Conservation (phyloP, 2,888 invertebrate species). For the Arctia plantaginis region DNA sequence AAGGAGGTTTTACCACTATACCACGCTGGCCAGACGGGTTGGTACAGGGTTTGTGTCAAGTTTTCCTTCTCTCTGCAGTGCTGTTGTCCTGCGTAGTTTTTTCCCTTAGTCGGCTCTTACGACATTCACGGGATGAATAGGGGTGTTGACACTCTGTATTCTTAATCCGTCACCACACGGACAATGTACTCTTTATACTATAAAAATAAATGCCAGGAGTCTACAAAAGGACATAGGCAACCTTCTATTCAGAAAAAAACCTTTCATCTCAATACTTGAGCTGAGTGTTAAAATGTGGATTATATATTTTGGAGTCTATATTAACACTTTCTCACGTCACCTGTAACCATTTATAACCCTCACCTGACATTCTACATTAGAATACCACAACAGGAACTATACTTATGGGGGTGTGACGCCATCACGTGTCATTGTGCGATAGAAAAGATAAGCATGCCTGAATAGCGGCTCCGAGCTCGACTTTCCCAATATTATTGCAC, state of each 20-base stretch:
- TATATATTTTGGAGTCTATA: neutral
- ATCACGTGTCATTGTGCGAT: conserved; percentile 11
- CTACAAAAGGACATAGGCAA: neutral
- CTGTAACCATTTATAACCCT: neutral
- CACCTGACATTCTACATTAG: conserved; percentile 13
- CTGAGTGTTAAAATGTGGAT: neutral
- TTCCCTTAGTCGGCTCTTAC: too few species aligned
- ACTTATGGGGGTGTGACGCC: conserved; percentile 17
- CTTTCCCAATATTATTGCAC: conserved; percentile 24
- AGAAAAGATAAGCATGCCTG: conserved; percentile 18
- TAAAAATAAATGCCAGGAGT: neutral
- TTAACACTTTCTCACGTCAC: neutral
- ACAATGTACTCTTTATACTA: too few species aligned
- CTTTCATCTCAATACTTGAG: neutral
- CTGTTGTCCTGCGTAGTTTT: too few species aligned
- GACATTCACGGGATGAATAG: too few species aligned
- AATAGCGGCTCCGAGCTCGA: conserved; percentile 20
- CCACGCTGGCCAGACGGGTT: too few species aligned
- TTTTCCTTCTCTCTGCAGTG: too few species aligned
- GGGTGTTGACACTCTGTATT: too few species aligned
- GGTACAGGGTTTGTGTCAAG: too few species aligned
- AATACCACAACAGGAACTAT: conserved; percentile 12
- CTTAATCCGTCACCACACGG: too few species aligned
- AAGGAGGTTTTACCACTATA: too few species aligned
- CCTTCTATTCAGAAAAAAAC: neutral